Conservation (phyloP, 2,888 invertebrate genomes). For the Alsophila aescularia region DNA sequence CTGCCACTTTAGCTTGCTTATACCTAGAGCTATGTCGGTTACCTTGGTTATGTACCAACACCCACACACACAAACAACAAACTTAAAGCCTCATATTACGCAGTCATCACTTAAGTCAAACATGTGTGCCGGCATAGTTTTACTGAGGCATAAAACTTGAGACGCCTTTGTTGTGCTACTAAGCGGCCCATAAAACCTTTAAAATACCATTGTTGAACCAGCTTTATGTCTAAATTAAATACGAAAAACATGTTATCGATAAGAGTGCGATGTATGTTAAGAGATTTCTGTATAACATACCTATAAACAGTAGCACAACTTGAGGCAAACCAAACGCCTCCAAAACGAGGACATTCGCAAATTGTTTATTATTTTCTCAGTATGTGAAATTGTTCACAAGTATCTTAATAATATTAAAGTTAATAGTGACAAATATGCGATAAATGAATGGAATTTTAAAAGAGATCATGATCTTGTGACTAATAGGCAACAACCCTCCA, state of each 20-base stretch:
- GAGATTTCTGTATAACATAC: constrained; percentile 8
- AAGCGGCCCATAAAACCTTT: constrained; percentile 26
- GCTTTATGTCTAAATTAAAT: constrained; percentile 41
- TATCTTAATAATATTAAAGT: too few species aligned
- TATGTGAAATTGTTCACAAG: too few species aligned
- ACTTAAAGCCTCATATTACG: constrained; percentile 2
- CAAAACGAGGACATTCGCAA: too few species aligned
- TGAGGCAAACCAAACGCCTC: too few species aligned
- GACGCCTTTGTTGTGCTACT: constrained; percentile 25
- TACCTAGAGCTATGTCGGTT: too few species aligned
- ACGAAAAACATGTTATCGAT: constrained; percentile 36
- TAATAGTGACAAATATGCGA: too few species aligned
- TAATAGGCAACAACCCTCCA: too few species aligned
- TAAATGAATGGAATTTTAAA: too few species aligned
- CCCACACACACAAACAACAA: constrained; percentile 4
- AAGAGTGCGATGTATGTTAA: constrained; percentile 19
- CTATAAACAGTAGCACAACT: constrained; percentile 14
- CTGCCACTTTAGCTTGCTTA: too few species aligned
- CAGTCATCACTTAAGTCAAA: constrained; percentile 16
- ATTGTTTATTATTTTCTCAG: too few species aligned
- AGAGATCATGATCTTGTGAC: too few species aligned
- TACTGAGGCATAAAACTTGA: constrained; percentile 20
- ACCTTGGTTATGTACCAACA: too few species aligned
- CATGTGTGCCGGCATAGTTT: constrained; percentile 18
- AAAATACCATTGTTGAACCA: constrained; percentile 35